phyloP scores from a whole-genome alignment of 1,140 invertebrate species.

The Lepidostoma basale region DNA sequence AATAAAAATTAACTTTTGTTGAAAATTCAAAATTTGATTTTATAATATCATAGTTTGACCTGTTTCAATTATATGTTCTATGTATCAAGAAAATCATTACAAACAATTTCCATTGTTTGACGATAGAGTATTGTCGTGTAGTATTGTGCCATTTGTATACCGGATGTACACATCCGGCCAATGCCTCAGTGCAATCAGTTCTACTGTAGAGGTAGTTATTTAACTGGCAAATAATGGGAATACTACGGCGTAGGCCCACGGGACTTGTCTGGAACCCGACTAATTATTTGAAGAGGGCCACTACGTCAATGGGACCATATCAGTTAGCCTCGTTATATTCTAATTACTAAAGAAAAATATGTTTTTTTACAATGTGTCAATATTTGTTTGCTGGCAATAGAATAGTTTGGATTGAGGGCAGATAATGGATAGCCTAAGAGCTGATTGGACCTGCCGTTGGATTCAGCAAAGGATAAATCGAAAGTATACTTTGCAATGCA shows the following conservation, averaged over 20 bases:
- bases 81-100: no score
- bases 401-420: background rate
- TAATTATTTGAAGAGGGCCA: background rate
- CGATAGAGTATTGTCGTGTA: no score
- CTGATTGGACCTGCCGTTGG: constrained; percentile 2
- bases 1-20: no score
- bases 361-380: background rate
- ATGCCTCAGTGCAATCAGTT: constrained; percentile 8
- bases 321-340: background rate
- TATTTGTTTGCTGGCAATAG: background rate
- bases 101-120: no score
- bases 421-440: constrained; percentile 9
- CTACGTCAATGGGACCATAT: background rate
- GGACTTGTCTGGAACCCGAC: background rate
- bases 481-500: background rate
- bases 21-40: no score
- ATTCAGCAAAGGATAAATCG: constrained; percentile 1
- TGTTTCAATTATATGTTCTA: no score
- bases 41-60: no score
- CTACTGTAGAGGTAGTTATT: constrained; percentile 4
- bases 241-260: background rate
- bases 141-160: no score
- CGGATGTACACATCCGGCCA: background rate
- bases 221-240: constrained; percentile 22
- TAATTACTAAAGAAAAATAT: background rate